Conservation (phyloP, 2,797 vertebrate genomes). For the Buceros bicornis region DNA sequence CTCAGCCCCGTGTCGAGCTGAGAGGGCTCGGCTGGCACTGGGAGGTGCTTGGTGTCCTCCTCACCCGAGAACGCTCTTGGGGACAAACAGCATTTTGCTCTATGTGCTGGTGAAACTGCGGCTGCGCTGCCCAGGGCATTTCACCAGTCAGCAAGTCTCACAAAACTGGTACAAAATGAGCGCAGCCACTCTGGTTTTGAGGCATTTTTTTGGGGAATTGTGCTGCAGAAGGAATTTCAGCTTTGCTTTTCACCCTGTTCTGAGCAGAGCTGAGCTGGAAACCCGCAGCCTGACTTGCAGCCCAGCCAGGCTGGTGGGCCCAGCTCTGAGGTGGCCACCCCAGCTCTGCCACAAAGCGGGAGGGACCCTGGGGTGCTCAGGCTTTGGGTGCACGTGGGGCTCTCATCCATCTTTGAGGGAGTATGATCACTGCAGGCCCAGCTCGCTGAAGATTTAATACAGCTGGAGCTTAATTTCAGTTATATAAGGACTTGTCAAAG, state of each 20-base stretch:
- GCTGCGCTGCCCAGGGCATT: not conserved
- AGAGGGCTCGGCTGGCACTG: not conserved
- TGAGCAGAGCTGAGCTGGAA: not conserved
- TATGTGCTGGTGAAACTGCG: not conserved
- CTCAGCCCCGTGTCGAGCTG: not conserved
- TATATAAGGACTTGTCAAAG: not conserved
- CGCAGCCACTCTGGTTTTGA: fast-evolving
- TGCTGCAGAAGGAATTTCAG: not conserved
- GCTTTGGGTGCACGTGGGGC: fast-evolving
- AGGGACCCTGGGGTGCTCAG: not conserved
- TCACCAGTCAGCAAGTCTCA: not conserved
- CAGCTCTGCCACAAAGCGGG: no score
- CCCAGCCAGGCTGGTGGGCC: not conserved
- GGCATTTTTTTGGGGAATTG: not conserved
- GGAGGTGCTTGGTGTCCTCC: not conserved
- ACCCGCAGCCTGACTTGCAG: fast-evolving
- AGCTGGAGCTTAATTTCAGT: not conserved
- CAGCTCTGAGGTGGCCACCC: not conserved
- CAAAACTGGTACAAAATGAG: not conserved
- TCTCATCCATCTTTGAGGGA: not conserved
- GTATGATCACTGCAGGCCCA: not conserved
- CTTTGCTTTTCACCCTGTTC: not conserved
- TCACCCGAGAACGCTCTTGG: fast-evolving
- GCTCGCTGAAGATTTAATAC: not conserved
- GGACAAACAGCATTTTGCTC: not conserved